These are phyloP conservation scores for Arenaria interpres DNA, from an alignment of 2,113 vertebrate genomes.

Conservation along the genomic window DNA sequence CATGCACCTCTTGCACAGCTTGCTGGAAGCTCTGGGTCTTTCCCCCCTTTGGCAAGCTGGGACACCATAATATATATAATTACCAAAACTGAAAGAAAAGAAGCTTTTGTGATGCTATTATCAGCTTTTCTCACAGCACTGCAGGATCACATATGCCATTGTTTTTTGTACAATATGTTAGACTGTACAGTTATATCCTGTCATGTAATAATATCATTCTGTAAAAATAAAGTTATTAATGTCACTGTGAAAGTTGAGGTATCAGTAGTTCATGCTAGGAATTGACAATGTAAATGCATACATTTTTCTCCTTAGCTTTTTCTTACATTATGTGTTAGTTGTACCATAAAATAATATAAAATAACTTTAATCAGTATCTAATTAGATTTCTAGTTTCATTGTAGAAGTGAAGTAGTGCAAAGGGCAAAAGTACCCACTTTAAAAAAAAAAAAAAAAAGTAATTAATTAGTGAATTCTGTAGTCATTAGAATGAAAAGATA, in stretches of 20 bases:
- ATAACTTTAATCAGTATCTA: neutral
- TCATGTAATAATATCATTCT: neutral
- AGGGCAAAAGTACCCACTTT: neutral
- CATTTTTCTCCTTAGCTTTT: neutral
- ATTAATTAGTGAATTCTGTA: neutral
- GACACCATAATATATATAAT: neutral
- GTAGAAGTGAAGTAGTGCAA: neutral
- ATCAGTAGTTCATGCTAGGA: neutral
- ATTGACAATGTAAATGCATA: neutral
- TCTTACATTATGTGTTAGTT: neutral
- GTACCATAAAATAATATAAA: neutral
- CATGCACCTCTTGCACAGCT: neutral
- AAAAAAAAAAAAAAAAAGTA: neutral
- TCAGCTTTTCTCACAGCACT: conserved; percentile 27
- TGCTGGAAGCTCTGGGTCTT: neutral
- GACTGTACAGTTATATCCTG: neutral
- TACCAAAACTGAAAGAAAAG: conserved; percentile 33
- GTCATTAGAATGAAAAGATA: neutral
- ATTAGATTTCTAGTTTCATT: neutral
- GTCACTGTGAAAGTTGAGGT: neutral
- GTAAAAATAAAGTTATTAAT: neutral
- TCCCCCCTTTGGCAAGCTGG: neutral
- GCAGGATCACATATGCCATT: neutral
- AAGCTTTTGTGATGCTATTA: conserved; percentile 41
- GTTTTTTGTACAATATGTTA: neutral